phyloP scores from a whole-genome alignment of 1,140 invertebrate species.

The Drosophila mayri region DNA sequence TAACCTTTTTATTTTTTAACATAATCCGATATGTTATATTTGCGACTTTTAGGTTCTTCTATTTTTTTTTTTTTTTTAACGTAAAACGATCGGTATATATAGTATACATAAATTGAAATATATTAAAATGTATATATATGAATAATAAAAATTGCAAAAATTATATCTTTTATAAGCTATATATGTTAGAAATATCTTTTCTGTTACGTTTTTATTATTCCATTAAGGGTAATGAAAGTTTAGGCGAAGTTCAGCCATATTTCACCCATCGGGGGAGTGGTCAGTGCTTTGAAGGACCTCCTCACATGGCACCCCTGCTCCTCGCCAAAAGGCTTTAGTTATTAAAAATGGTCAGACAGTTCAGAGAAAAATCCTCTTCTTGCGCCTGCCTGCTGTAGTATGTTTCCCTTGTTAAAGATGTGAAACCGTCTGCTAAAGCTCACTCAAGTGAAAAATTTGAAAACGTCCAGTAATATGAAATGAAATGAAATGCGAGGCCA shows the following conservation, averaged over 20 bases:
- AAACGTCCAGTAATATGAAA: slow-evolving; percentile 79
- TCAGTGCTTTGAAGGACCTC: slow-evolving; percentile 25
- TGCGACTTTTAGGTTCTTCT: too few species aligned
- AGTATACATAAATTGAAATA: too few species aligned
- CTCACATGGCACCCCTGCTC: slow-evolving; percentile 43
- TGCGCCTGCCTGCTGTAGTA: slow-evolving; percentile 5
- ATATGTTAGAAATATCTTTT: too few species aligned
- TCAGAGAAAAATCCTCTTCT: slow-evolving; percentile 7
- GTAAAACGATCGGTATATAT: too few species aligned
- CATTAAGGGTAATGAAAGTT: background rate
- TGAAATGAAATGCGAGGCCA: slow-evolving; percentile 17
- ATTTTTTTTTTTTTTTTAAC: too few species aligned
- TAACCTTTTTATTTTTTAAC: too few species aligned
- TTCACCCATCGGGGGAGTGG: too few species aligned
- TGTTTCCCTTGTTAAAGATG: slow-evolving; percentile 60
- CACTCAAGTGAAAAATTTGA: slow-evolving; percentile 78
- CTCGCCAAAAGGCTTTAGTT: slow-evolving; percentile 50
- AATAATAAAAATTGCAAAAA: too few species aligned
- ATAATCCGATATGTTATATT: too few species aligned
- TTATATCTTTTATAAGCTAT: too few species aligned
- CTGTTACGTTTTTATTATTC: too few species aligned
- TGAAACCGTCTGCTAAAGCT: slow-evolving; percentile 66
- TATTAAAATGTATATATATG: too few species aligned
- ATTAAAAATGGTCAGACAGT: slow-evolving; percentile 68
- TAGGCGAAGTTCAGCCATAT: background rate